Conservation (phyloP, 1,140 invertebrate species). For the Orchestia grillus region DNA sequence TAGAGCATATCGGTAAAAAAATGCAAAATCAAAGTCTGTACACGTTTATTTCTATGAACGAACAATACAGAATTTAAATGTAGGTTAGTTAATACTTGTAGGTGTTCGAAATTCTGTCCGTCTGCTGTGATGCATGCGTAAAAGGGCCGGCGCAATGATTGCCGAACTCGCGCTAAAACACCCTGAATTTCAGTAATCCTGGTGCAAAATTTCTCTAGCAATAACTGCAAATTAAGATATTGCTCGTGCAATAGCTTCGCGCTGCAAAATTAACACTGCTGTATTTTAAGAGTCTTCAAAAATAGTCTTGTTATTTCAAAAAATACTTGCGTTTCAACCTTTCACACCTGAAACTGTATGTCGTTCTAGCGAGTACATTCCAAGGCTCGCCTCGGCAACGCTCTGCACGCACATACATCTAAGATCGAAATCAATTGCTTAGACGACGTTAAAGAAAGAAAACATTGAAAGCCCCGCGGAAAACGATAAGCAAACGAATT, state of each 20-base stretch:
- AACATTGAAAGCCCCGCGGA: conserved; percentile 16
- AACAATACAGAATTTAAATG: too few relatives aligned
- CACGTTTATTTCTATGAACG: too few relatives aligned
- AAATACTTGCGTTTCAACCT: not conserved
- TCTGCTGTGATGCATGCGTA: too few relatives aligned
- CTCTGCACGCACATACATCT: not conserved
- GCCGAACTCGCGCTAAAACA: too few relatives aligned
- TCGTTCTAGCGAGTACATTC: not conserved
- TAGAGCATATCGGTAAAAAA: too few relatives aligned
- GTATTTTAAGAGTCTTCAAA: not conserved
- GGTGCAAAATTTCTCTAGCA: too few relatives aligned
- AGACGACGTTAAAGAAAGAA: not conserved
- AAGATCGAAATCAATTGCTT: not conserved
- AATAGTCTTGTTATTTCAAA: not conserved
- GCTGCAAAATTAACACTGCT: not conserved
- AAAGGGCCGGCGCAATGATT: too few relatives aligned
- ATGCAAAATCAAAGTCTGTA: too few relatives aligned
- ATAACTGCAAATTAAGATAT: too few relatives aligned
- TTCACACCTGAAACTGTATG: not conserved
- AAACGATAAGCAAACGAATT: conserved; percentile 4
- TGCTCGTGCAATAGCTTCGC: not conserved
- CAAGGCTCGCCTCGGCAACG: not conserved
- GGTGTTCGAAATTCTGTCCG: too few relatives aligned
- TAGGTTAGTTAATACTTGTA: too few relatives aligned
- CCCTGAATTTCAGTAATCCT: too few relatives aligned